phyloP scores from a whole-genome alignment of 2,888 invertebrate species.

The Orchestes rusci region DNA sequence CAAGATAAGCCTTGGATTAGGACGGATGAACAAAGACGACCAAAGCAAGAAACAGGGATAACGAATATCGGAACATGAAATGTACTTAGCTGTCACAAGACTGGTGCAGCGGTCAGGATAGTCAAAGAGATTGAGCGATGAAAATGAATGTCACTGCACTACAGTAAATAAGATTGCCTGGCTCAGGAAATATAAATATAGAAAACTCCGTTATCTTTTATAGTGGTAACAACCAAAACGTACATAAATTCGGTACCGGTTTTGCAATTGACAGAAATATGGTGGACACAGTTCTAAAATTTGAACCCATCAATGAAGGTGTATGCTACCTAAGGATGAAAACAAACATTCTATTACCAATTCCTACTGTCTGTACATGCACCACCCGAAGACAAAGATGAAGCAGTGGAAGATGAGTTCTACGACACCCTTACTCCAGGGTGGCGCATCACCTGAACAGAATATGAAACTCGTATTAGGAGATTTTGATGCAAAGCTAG shows the following conservation, averaged over 20 bases:
- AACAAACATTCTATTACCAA: conserved; percentile 2
- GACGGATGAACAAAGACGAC: conserved; percentile 10
- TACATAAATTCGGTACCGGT: conserved; percentile 11
- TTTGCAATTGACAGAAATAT: conserved; percentile 6
- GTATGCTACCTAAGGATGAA: conserved; percentile 6
- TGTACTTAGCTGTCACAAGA: conserved; percentile 9
- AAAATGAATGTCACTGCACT: conserved; percentile 14
- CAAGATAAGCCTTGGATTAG: conserved; percentile 12
- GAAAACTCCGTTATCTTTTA: conserved; percentile 14
- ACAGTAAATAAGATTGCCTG: conserved; percentile 17
- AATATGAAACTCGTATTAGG: not conserved
- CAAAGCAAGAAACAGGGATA: conserved; percentile 7
- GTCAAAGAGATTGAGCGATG: conserved; percentile 9
- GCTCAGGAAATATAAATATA: conserved; percentile 10
- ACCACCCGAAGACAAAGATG: not conserved
- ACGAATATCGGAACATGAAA: conserved; percentile 18
- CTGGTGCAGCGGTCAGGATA: conserved; percentile 4
- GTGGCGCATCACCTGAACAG: not conserved
- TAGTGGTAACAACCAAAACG: conserved; percentile 9
- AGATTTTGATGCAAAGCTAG: conserved; percentile 3
- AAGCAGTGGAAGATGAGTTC: too few relatives aligned
- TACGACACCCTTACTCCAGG: too few relatives aligned
- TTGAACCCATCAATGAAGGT: conserved; percentile 8
- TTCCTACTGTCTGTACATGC: conserved; percentile 6
- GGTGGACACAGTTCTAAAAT: conserved; percentile 8